phyloP scores from a whole-genome alignment of 2,888 invertebrate genomes.

The Lumbricus terrestris region DNA sequence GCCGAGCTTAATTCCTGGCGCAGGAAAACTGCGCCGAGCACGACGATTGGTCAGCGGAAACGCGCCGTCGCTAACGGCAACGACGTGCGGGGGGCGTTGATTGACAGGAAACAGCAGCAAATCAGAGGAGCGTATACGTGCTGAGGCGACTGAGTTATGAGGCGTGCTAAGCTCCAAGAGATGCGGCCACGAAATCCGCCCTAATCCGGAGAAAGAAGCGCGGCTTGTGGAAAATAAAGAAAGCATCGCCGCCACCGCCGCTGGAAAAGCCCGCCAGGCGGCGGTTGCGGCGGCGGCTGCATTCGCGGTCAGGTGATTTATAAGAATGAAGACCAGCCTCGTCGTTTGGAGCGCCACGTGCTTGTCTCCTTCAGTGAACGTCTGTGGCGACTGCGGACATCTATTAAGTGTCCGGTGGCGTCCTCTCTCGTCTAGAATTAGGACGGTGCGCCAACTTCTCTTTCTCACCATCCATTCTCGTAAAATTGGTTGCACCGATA shows the following conservation, averaged over 20 bases:
- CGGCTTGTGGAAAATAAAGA: not conserved
- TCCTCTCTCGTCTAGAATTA: not conserved
- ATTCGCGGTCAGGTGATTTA: not conserved
- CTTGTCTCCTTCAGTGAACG: not conserved
- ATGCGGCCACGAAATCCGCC: not conserved
- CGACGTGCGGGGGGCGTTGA: not conserved
- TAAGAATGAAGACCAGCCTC: not conserved
- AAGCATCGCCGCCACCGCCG: not conserved
- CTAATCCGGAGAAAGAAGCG: slow-evolving; percentile 3
- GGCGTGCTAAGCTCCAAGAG: not conserved
- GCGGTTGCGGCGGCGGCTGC: no score
- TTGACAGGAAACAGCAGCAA: not conserved
- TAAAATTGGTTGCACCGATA: not conserved
- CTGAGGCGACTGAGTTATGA: not conserved
- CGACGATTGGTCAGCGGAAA: not conserved
- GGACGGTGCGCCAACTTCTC: not conserved
- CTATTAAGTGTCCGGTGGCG: not conserved
- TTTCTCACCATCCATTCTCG: not conserved
- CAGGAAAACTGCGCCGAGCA: not conserved
- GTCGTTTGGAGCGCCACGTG: slow-evolving; percentile 3
- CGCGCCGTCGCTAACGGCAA: not conserved
- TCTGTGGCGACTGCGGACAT: not conserved
- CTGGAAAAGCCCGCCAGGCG: not conserved
- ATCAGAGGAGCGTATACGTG: not conserved
- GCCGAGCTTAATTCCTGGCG: not conserved